phyloP scores from a whole-genome alignment of 1,140 invertebrate genomes.

The Arctopsyche grandis region DNA sequence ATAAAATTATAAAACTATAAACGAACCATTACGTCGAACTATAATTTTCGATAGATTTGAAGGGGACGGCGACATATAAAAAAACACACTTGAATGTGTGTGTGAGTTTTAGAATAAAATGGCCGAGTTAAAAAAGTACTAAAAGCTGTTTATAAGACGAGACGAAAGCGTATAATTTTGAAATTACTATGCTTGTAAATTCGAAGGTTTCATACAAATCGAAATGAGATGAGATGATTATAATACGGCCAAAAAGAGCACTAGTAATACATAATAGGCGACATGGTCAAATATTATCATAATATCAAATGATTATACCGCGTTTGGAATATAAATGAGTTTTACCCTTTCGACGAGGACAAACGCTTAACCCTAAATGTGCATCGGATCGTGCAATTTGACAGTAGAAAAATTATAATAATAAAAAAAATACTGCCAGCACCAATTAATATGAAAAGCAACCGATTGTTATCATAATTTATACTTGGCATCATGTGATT shows the following conservation, averaged over 20 bases:
- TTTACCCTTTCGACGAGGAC: slow-evolving; percentile 18
- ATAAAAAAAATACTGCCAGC: not conserved
- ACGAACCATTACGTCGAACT: slow-evolving; percentile 50
- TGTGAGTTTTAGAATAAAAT: slow-evolving; percentile 1
- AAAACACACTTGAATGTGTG: not conserved
- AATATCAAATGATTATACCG: slow-evolving; percentile 45
- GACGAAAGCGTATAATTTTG: slow-evolving; percentile 43
- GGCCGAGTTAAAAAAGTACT: slow-evolving; percentile 7
- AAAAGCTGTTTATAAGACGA: slow-evolving; percentile 6
- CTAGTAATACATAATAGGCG: slow-evolving; percentile 37
- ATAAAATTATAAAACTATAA: slow-evolving; percentile 41
- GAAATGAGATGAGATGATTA: slow-evolving; percentile 39
- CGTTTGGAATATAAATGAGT: slow-evolving; percentile 42
- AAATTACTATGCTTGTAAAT: slow-evolving; percentile 46
- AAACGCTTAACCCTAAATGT: slow-evolving; percentile 3
- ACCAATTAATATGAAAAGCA: not conserved
- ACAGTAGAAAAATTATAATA: not conserved
- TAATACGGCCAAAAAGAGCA: slow-evolving; percentile 22
- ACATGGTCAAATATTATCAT: slow-evolving; percentile 50
- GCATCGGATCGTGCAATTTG: slow-evolving; percentile 4
- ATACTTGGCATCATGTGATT: not conserved
- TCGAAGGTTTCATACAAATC: slow-evolving; percentile 45
- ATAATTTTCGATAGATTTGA: slow-evolving; percentile 51
- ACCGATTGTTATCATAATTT: not conserved
- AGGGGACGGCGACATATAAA: slow-evolving; percentile 15